phyloP scores from a whole-genome alignment of 2,797 vertebrate genomes.

The Phrynocephalus guinanensis region DNA sequence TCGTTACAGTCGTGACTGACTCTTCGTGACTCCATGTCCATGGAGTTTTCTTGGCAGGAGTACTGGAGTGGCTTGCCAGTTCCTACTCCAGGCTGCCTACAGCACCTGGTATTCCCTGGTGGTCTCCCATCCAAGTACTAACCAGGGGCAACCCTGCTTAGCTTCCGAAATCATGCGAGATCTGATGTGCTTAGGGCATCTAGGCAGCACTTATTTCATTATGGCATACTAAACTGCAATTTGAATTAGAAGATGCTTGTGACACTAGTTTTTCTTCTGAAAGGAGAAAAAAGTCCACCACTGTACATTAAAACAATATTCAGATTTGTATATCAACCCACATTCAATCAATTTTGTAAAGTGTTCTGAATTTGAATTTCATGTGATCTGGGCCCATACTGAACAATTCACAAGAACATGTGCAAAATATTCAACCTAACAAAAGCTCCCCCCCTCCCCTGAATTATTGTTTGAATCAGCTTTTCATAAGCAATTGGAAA shows the following conservation, averaged over 20 bases:
- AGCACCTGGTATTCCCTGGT: no score
- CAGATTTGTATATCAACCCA: neutral
- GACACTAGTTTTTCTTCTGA: neutral
- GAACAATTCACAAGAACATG: neutral
- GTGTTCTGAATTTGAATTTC: neutral
- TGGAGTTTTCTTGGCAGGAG: no score
- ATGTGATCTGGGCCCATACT: neutral
- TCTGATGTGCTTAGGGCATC: no score
- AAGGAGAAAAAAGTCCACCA: neutral
- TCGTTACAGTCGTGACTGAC: no score
- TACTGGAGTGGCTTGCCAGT: no score
- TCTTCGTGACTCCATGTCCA: no score
- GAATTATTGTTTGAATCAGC: neutral
- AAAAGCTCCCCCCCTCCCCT: neutral
- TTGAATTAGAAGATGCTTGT: neutral
- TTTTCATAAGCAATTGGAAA: slow-evolving; percentile 14
- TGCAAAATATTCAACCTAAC: neutral
- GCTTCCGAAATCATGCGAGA: no score
- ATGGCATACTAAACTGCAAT: neutral
- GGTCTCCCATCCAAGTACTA: no score
- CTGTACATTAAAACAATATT: neutral
- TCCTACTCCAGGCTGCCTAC: no score
- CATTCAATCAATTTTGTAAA: neutral
- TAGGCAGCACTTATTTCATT: neutral
- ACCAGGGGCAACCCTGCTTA: no score